Base-by-base conservation (phyloP, 1,140 invertebrate genomes). In the Cyrtorhinus lividipennis region DNA sequence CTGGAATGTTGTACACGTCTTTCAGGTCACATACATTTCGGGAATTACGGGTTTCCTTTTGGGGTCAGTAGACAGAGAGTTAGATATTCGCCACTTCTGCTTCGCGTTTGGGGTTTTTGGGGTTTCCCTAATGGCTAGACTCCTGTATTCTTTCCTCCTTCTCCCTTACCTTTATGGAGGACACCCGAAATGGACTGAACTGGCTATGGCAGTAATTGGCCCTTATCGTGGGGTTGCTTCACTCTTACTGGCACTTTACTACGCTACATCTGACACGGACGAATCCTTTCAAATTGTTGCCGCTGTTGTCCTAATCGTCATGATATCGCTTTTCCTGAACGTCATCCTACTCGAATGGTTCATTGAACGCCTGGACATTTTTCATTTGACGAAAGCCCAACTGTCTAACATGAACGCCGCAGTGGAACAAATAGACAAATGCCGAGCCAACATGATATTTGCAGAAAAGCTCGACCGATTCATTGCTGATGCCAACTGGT, bases 401-500 rank as follows among this genome's bases (percentile, higher is more conserved):
- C 13, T 25, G 3, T 27, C 27, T 8, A 59, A 30, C 58, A 59
- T 59, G 58, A 59, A 13, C 18, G 23, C 27, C 15, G 58, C 58
- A 2, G 58, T 59, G 2, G 58, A 26, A 2, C 58, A 59, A 22
- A 59, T 59, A 13, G 38, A 59, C 25, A n/a, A 27, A 59, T 59
- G 58, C n/a, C 24, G 58, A n/a, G 26, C n/a, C 8, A 53, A 53
- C 18, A 53, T 30, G n/a, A 59, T 59, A 18, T 59, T 59, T 30
- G 22, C 56, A 18, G 24, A 27, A 22, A 59, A 59, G 27, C 24
- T 59, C 15, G 58, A 59, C 24, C 27, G 58, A 59, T 18, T 59
- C 27, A 23, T 59, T n/a, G 24, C 58, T n/a, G 58, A 59, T 30
- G 58, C 58, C 1, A 59, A 59, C 26, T 59, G 58, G 58, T 59